A percentile compares a stretch with the other conserved stretches of the same genome.
phyloP scores from a whole-genome alignment of 23 tunicate species.

The Halocynthia roretzi region DNA sequence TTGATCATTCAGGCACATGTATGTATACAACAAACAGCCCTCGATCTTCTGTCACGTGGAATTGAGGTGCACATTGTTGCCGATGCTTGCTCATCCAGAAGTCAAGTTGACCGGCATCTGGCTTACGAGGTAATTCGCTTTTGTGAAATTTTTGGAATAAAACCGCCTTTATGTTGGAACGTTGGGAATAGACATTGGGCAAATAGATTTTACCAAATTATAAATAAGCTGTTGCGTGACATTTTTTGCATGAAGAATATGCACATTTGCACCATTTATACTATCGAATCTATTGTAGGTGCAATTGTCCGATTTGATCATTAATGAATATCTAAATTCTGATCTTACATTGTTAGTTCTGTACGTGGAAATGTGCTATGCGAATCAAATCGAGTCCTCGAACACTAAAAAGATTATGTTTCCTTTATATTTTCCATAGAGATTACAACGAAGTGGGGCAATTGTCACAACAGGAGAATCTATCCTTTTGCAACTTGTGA shows the following conservation, averaged over 20 bases:
- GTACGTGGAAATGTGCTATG: not conserved
- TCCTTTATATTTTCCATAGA: conserved; percentile 27
- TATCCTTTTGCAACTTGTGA: conserved; percentile 61
- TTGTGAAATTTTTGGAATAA: too few relatives aligned
- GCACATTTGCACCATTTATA: too few relatives aligned
- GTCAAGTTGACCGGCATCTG: conserved; percentile 40
- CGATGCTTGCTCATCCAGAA: conserved; percentile 81
- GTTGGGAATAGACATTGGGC: too few relatives aligned
- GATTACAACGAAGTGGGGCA: conserved; percentile 53
- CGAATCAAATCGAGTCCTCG: not conserved
- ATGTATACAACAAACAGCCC: conserved; percentile 85
- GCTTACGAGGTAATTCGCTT: conserved; percentile 29
- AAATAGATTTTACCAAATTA: too few relatives aligned
- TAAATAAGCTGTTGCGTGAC: too few relatives aligned
- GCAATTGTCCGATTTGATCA: too few relatives aligned
- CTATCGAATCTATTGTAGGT: too few relatives aligned
- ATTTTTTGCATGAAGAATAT: too few relatives aligned
- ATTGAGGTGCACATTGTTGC: conserved; percentile 74
- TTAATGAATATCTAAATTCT: too few relatives aligned
- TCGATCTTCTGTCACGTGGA: conserved; percentile 54
- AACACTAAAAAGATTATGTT: not conserved
- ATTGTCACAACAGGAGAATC: conserved; percentile 74
- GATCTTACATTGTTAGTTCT: too few relatives aligned
- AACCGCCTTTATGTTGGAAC: too few relatives aligned
- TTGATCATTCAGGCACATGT: conserved; percentile 57